Evolutionary conservation across 2,113 vertebrate species (phyloP).

Genomic region (Coreoperca whiteheadi): DNA sequence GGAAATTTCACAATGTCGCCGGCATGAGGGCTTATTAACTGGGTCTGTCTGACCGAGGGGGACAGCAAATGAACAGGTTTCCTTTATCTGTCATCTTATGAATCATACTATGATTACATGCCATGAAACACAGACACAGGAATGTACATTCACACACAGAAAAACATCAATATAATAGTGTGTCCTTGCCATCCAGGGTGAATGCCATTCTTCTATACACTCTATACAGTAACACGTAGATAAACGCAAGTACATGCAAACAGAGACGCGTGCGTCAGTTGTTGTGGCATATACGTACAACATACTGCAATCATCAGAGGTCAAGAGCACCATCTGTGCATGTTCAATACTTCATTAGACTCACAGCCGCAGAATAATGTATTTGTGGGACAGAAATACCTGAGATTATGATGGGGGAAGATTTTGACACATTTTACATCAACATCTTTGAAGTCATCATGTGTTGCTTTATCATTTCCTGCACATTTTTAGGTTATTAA

Average conservation of each 20-base stretch:
- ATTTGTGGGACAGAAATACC: conserved; percentile 74
- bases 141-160: conserved; percentile 33
- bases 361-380: conserved; percentile 78
- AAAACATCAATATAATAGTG: conserved; percentile 1
- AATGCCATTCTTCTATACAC: neutral
- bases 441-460: conserved; percentile 17
- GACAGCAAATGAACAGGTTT: conserved; percentile 30
- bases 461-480: conserved; percentile 24
- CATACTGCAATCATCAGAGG: conserved; percentile 63
- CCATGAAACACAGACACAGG: neutral
- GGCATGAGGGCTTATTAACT: conserved; percentile 56
- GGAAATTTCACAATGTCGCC: conserved; percentile 53
- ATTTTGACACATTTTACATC: conserved; percentile 45
- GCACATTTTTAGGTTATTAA: conserved; percentile 22
- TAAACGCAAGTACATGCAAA: conserved; percentile 26
- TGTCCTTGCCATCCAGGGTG: conserved; percentile 9
- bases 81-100: conserved; percentile 40
- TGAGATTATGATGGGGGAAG: conserved; percentile 42
- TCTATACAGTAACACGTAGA: neutral
- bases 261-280: conserved; percentile 50
- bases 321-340: conserved; percentile 82
- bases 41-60: conserved; percentile 22
- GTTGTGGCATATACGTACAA: conserved; percentile 51
- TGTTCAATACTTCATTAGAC: conserved; percentile 85
- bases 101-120: conserved; percentile 15